Evolutionary conservation across 2,797 vertebrate species (phyloP), one percentile per base, ranked within the genome.

Genomic region (Apogon hyalosoma): DNA sequence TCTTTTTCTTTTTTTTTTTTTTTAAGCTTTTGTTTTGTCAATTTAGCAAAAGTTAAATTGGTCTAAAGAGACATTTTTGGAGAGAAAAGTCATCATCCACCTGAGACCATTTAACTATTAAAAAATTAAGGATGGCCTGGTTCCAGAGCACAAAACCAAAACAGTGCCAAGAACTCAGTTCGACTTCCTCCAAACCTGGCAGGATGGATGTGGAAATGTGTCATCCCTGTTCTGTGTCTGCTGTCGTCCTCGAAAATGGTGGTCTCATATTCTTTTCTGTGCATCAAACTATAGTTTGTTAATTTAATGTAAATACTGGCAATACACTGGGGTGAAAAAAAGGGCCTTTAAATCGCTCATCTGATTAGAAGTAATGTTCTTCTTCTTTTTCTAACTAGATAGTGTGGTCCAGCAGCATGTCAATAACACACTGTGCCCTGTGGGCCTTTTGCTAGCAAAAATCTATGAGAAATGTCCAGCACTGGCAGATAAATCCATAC

Each of bases 381-480:
- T 11, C 47, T 48, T 75, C 24, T 28, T 28, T 4, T 28, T 45
- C 50, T 36, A 60, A 56, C 31, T 31, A 33, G 40, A 49, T 21
- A 59, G 36, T 61, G 19, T 24, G 52, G 50, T 72, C 62, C 47
- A 56, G 62, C 54, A 15, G 47, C 21, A 58, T 75, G 38, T 15
- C 18, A 28, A 24, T 48, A 56, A 56, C 41, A 54, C 48, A 49
- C 19, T 24, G 12, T 51, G 48, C 54, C 77, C 39, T 1, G 58
- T 0, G 6, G 74, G 33, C 52, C 68, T 18, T 54, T 14, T 28
- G 51, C 15, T 31, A 13, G 21, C 33, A 41, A 39, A 61, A 55
- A 54, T 66, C 60, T 52, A 48, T n/a, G 54, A 63, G 43, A 69
- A 53, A 64, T 39, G 57, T 51, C 47, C 47, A 60, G 56, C 55